Base-by-base conservation (phyloP, 2,797 vertebrate species). In the Phataginus tetradactyla region DNA sequence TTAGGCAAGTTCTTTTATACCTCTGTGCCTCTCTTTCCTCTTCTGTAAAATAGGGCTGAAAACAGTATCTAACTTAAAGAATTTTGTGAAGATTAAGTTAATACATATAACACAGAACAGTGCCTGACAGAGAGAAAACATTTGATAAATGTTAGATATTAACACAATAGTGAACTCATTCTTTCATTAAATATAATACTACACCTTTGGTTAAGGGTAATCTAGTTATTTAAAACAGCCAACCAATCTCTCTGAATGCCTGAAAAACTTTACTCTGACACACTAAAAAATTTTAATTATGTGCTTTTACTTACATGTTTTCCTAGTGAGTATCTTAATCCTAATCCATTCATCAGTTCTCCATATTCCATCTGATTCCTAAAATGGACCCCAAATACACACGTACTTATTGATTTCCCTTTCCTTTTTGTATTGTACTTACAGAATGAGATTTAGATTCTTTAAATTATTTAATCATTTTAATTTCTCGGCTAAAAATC, bases 321-420 rank as follows among this genome's bases (percentile, higher is more conserved):
- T 55, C 25, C 77, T 95, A 21, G 23, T 87, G n/a, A 86, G 39
- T 12, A 77, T 66, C 74, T 89, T 89, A 92, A 74, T 97, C 29
- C 61, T 37, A 85, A 81, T 57, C 20, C 49, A 79, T 51, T 25
- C 15, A 83, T 59, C 25, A 69, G 53, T 37, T 89, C 45, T 96
- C 75, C 66, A 27, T 59, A 93, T 37, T 66, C 49, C 15, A 87
- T 10, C 45, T 53, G 51, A 87, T 78, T 75, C 64, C 61, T 75
- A 90, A 92, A 84, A 90, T 39, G 18, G 29, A 53, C 7, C 37
- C 25, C 45, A 72, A 66, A 84, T 15, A 71, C 15, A 83, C 37
- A 37, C 1, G 9, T 63, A 27, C 20, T 79, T 87, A 59, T 5
- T 84, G 34, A 90, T 72, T 87, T 71, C 63, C 14, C 12, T 72